These are phyloP conservation scores for Perdix hodgsoniae DNA, from an alignment of 2,797 vertebrate genomes.

Conservation along the genomic window DNA sequence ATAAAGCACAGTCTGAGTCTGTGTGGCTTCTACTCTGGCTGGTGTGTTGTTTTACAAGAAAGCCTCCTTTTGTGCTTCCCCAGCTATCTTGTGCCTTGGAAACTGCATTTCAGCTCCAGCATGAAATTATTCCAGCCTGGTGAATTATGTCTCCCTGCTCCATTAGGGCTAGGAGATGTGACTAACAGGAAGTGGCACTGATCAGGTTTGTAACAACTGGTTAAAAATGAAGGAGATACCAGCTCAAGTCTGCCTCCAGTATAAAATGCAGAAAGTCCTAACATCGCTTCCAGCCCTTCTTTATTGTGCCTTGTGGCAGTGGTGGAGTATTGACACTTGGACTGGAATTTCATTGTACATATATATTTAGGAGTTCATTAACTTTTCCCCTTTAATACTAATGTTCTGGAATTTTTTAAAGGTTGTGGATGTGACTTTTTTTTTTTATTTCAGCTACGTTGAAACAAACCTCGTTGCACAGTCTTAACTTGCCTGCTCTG, in stretches of 20 bases:
- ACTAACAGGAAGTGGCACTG: not conserved
- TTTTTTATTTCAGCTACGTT: not conserved
- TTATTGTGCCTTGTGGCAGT: not conserved
- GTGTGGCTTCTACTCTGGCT: not conserved
- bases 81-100: not conserved
- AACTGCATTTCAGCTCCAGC: not conserved
- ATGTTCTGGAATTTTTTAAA: not conserved
- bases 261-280: not conserved
- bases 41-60: not conserved
- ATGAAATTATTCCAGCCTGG: not conserved
- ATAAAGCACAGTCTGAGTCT: rapidly evolving
- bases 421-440: not conserved
- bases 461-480: not conserved
- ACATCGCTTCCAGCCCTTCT: not conserved
- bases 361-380: not conserved
- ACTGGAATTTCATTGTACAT: not conserved
- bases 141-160: not conserved
- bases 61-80: not conserved
- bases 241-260: not conserved
- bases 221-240: not conserved
- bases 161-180: not conserved
- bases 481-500: not conserved
- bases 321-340: not conserved
- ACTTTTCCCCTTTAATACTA: not conserved
- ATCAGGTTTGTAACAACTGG: not conserved